Evolutionary conservation across 2,888 invertebrate species (phyloP).

Genomic region (Priocnemis perturbator): DNA sequence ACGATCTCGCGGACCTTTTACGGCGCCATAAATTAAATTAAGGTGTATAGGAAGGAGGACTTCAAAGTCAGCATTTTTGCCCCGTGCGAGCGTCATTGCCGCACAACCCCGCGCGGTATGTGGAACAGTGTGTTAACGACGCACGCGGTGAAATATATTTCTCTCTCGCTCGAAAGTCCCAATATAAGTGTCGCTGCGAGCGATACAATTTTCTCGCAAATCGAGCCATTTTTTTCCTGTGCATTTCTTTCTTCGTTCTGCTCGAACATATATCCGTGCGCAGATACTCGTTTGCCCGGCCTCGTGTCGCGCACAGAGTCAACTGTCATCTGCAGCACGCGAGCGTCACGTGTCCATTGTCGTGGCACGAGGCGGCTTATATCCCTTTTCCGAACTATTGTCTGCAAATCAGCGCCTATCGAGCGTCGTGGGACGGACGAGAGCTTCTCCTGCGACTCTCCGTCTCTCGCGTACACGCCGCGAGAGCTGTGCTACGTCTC

Average conservation of each 20-base stretch:
- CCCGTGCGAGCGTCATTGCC: neutral
- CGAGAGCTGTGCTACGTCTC: conserved; percentile 9
- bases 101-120: neutral
- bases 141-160: no score
- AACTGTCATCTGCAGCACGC: conserved; percentile 59
- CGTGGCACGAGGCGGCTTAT: conserved; percentile 41
- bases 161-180: no score
- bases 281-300: conserved; percentile 49
- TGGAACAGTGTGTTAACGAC: neutral
- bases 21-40: conserved; percentile 46
- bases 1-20: conserved; percentile 44
- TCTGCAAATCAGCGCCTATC: conserved; percentile 59
- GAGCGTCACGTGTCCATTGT: conserved; percentile 60
- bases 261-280: neutral
- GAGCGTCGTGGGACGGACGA: conserved; percentile 36
- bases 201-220: no score
- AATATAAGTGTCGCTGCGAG: no score
- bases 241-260: neutral
- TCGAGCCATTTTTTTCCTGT: no score
- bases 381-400: conserved; percentile 58
- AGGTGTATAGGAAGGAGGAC: conserved; percentile 40
- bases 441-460: conserved; percentile 43
- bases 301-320: conserved; percentile 55
- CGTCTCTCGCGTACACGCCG: conserved; percentile 14
- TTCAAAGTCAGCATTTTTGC: conserved; percentile 40